phyloP scores from a whole-genome alignment of 2,113 vertebrate species.

The Hemiprocne comata region DNA sequence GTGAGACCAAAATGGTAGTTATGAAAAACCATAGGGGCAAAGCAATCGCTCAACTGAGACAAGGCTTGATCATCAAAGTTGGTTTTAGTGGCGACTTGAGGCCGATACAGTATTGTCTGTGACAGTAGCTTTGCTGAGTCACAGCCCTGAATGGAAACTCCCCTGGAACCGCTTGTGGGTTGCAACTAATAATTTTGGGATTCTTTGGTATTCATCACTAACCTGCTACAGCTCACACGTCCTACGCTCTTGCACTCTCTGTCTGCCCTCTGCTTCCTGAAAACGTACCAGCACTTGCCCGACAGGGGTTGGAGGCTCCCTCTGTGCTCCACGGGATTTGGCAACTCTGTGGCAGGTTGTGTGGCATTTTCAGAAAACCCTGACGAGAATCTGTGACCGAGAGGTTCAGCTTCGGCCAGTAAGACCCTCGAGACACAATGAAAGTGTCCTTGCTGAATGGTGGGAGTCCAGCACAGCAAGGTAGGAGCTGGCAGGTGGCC shows the following conservation, averaged over 20 bases:
- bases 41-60: neutral
- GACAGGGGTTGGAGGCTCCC: neutral
- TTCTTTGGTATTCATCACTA: slow-evolving; percentile 63
- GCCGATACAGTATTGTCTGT: neutral
- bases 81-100: slow-evolving; percentile 30
- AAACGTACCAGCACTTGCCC: fast-evolving
- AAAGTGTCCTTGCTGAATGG: neutral
- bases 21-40: neutral
- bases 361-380: neutral
- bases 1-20: slow-evolving; percentile 16
- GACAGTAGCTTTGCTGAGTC: slow-evolving; percentile 53
- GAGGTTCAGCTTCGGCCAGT: neutral
- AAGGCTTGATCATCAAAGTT: neutral
- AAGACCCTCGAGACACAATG: neutral
- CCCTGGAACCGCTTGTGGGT: slow-evolving; percentile 58
- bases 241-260: fast-evolving
- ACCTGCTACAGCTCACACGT: slow-evolving; percentile 15
- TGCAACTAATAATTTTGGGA: slow-evolving; percentile 67
- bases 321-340: neutral
- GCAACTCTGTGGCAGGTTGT: neutral
- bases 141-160: slow-evolving; percentile 65
- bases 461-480: fast-evolving
- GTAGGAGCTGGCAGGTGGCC: neutral
- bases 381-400: neutral
- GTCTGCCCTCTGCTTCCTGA: slow-evolving; percentile 9